These are phyloP conservation scores for Eidolon helvum DNA, from an alignment of 2,113 vertebrate genomes.

Conservation along the genomic window DNA sequence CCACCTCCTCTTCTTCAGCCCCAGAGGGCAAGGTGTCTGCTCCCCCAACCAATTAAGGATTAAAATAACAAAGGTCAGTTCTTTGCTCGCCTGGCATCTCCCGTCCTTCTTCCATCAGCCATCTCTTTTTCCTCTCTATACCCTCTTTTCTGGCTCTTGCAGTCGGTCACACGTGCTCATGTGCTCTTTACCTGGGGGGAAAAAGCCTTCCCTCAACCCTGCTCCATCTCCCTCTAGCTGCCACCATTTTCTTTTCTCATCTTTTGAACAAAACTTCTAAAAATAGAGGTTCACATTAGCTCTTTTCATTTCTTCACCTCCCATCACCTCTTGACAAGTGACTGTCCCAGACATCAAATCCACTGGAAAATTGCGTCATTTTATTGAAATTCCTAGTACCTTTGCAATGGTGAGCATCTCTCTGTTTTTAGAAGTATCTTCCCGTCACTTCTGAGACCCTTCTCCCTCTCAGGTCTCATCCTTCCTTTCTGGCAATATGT, in stretches of 20 bases:
- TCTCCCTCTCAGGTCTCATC: neutral
- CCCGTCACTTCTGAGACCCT: neutral
- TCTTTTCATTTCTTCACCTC: neutral
- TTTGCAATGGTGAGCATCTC: neutral
- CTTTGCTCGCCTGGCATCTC: neutral
- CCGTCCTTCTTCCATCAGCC: neutral
- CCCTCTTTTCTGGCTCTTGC: neutral
- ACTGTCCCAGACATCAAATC: neutral
- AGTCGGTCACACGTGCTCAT: rapidly evolving
- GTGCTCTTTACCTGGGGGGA: neutral
- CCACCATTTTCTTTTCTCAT: neutral
- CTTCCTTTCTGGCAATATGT: neutral
- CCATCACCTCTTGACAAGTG: neutral
- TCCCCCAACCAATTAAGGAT: too few species aligned
- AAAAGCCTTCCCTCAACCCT: neutral
- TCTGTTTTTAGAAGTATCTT: neutral
- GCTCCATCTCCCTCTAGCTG: too few species aligned
- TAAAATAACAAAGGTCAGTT: neutral
- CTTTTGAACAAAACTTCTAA: neutral
- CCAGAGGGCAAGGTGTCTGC: neutral
- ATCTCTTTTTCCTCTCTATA: neutral
- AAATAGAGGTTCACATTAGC: neutral
- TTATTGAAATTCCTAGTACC: neutral
- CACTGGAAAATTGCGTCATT: neutral
- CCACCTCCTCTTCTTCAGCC: neutral